Percentiles rank a stretch among this genome's conserved stretches.
Conservation (phyloP, 64 coral and sea anemone species). For the Pocillopora verrucosa region DNA sequence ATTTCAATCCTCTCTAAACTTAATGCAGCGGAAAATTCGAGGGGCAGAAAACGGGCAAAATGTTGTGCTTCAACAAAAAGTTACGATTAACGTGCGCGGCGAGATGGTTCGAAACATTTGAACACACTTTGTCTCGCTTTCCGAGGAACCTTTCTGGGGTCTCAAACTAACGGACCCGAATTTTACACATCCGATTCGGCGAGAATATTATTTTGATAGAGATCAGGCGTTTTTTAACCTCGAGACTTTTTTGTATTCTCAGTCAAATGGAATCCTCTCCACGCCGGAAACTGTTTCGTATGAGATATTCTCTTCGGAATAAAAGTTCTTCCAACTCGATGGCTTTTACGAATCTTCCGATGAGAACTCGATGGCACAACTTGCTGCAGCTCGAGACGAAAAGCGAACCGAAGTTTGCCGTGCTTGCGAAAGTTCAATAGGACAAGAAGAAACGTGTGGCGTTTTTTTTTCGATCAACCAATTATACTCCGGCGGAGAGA, state of each 20-base stretch:
- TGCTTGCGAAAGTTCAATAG: constrained; percentile 27
- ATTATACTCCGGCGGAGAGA: constrained; percentile 40
- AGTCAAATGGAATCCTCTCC: constrained; percentile 67
- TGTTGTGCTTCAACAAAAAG: constrained; percentile 23
- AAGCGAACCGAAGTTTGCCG: background rate
- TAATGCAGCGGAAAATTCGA: background rate
- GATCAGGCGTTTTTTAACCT: constrained; percentile 71
- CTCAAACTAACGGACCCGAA: constrained; percentile 28
- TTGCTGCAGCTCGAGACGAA: background rate
- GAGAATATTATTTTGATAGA: constrained; percentile 67
- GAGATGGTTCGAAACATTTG: constrained; percentile 82
- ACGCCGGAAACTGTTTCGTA: constrained; percentile 63
- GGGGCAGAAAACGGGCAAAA: constrained; percentile 2
- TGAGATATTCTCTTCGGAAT: constrained; percentile 60
- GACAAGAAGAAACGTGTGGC: constrained; percentile 59
- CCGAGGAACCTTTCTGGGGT: constrained; percentile 76
- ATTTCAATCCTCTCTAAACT: background rate
- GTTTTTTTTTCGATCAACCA: constrained; percentile 74
- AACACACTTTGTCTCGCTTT: constrained; percentile 69
- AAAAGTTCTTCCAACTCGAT: constrained; percentile 78
- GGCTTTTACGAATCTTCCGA: constrained; percentile 18
- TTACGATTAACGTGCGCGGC: constrained; percentile 79
- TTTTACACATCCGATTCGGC: constrained; percentile 52
- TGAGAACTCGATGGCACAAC: background rate
- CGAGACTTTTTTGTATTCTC: constrained; percentile 86